Base-by-base conservation (phyloP, 2,113 vertebrate genomes). In the Salminus brasiliensis region DNA sequence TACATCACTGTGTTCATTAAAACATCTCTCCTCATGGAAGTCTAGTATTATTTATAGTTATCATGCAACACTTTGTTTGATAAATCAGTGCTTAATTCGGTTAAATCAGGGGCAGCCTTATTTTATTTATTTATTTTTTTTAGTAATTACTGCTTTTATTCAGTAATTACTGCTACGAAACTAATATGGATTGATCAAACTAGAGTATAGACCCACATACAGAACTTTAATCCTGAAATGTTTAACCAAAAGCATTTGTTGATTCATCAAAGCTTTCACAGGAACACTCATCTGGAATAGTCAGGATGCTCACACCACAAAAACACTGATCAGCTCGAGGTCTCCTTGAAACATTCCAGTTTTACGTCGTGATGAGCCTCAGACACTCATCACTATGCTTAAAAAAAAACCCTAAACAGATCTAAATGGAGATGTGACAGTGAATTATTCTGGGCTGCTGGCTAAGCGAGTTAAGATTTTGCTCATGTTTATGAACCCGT, bases 361-460 rank as follows among this genome's bases (percentile, higher is more conserved):
- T 52, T 45, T 30, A 9, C 15, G 1, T 2, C 16, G 8, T 18
- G 59, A 29, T 5, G 55, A 59, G 27, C 29, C 25, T 16, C 13
- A 16, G 5, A 16, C 15, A 18, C 29, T 36, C 32, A 63, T 16
- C 1, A 47, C 39, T 62, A 81, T 29, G 65, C 65, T 62, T n/a
- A n/a, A 12, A 52, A 52, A 36, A 70, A 49, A 32, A 36, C 68
- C 30, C 36, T 41, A 60, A 30, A 57, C 30, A 63, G 70, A 59
- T 63, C 73, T 36, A 49, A 82, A 82, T 21, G 12, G 16, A 59
- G 43, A 76, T 10, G 39, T n/a, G 16, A 16, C 30, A 52, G 34
- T 81, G 49, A 72, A 76, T 67, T 72, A 66, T 36, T 81, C 4
- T 2, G 1, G 18, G 43, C 7, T 13, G 29, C 4, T 21, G 43